phyloP scores from a whole-genome alignment of 2,888 invertebrate species.

The Drosophila cyrtoloma region DNA sequence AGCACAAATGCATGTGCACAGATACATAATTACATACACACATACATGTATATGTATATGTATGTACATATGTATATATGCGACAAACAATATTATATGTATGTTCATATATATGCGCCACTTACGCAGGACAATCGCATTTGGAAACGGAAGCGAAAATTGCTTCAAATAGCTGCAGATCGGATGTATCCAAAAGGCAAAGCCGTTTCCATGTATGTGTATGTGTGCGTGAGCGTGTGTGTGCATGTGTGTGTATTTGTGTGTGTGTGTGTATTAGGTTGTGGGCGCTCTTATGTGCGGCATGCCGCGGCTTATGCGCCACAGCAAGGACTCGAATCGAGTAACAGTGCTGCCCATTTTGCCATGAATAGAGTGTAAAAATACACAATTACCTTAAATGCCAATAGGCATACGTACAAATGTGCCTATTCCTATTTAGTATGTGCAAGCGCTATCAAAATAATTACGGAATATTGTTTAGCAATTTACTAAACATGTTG shows the following conservation, averaged over 20 bases:
- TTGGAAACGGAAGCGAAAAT: constrained; percentile 67
- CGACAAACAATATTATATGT: neutral
- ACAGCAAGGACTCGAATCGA: neutral
- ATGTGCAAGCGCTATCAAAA: neutral
- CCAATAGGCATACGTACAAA: neutral
- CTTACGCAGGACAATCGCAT: constrained; percentile 64
- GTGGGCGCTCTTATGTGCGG: neutral
- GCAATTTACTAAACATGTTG: neutral
- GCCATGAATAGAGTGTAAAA: neutral
- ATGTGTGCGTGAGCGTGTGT: neutral
- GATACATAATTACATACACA: neutral
- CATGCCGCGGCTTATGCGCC: constrained; percentile 11
- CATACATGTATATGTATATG: neutral
- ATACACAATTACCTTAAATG: neutral
- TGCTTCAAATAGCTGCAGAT: constrained; percentile 64
- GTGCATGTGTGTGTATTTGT: neutral
- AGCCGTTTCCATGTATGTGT: constrained; percentile 13
- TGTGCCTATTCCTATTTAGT: neutral
- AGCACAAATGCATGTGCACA: neutral
- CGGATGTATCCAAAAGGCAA: constrained; percentile 60
- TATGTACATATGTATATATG: neutral
- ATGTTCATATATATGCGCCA: constrained; percentile 18
- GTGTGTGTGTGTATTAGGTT: neutral
- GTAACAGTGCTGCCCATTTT: neutral
- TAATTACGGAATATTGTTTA: neutral